Evolutionary conservation across 2,797 vertebrate species (phyloP).

Genomic region (Streptopelia turtur): DNA sequence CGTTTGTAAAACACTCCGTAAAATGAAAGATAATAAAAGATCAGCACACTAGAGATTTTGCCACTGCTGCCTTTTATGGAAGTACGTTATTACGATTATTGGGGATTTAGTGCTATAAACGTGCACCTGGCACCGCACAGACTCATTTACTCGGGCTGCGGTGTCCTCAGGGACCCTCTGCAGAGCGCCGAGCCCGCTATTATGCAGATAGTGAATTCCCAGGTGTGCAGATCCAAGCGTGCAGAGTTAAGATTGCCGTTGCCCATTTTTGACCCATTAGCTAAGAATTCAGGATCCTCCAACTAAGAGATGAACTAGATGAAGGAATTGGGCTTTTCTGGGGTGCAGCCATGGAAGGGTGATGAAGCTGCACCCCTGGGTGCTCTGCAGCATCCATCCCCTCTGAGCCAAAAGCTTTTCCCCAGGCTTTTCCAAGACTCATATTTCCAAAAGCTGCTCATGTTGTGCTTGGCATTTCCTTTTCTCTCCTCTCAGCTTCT

Average conservation of each 20-base stretch:
- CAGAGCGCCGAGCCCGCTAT: conserved; percentile 10
- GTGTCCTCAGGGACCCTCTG: conserved; percentile 37
- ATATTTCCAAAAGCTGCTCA: background rate
- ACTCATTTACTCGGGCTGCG: conserved; percentile 32
- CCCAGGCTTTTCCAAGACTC: background rate
- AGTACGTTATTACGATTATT: conserved; percentile 36
- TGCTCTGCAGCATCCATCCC: background rate
- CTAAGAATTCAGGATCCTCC: background rate
- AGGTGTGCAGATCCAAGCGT: background rate
- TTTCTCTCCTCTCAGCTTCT: background rate
- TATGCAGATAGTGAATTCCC: conserved; percentile 38
- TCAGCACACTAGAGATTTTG: background rate
- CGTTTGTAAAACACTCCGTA: background rate
- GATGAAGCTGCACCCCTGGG: background rate
- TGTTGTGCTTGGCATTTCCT: background rate
- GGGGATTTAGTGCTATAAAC: conserved; percentile 38
- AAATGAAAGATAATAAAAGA: conserved; percentile 40
- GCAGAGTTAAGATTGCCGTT: background rate
- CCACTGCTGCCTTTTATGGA: conserved; percentile 42
- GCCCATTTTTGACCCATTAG: conserved; percentile 26
- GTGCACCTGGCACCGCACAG: conserved; percentile 50
- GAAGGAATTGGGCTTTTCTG: background rate
- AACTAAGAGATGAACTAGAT: background rate
- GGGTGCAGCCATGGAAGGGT: rapidly evolving
- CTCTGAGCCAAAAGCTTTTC: background rate